Evolutionary conservation across 2,888 invertebrate genomes (phyloP).

Genomic region (Eupithecia subfuscata): DNA sequence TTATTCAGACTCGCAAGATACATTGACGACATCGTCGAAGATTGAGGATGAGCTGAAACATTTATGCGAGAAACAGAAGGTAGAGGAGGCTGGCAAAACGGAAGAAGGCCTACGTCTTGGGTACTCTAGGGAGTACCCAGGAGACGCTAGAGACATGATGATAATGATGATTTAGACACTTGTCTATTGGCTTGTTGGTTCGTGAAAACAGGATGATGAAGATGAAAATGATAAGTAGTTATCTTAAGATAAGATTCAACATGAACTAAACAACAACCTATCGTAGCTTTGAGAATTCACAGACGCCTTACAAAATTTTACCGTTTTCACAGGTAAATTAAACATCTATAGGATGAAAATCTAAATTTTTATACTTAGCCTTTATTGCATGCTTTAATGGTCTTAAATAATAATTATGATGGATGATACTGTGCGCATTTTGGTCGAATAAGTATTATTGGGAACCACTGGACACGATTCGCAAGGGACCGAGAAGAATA

Average conservation of each 20-base stretch:
- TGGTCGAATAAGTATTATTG: no score
- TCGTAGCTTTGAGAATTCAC: not conserved
- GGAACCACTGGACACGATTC: no score
- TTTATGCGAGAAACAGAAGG: not conserved
- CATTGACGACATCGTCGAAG: not conserved
- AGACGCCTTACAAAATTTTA: not conserved
- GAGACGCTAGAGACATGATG: not conserved
- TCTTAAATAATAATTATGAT: no score
- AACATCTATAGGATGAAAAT: not conserved
- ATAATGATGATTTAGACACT: not conserved
- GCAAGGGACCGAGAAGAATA: no score
- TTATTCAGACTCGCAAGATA: conserved; percentile 15
- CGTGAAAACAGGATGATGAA: not conserved
- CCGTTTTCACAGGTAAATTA: not conserved
- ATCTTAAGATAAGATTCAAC: conserved; percentile 3
- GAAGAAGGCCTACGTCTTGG: not conserved
- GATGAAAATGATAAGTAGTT: conserved; percentile 3
- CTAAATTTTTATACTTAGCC: no score
- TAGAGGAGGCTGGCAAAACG: not conserved
- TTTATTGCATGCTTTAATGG: no score
- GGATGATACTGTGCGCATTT: not conserved
- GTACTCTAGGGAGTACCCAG: not conserved
- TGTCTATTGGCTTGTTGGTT: not conserved
- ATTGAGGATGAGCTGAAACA: not conserved
- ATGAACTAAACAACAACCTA: not conserved